Evolutionary conservation across 2,797 vertebrate species (phyloP).

Genomic region (Malacoctenus gilli): DNA sequence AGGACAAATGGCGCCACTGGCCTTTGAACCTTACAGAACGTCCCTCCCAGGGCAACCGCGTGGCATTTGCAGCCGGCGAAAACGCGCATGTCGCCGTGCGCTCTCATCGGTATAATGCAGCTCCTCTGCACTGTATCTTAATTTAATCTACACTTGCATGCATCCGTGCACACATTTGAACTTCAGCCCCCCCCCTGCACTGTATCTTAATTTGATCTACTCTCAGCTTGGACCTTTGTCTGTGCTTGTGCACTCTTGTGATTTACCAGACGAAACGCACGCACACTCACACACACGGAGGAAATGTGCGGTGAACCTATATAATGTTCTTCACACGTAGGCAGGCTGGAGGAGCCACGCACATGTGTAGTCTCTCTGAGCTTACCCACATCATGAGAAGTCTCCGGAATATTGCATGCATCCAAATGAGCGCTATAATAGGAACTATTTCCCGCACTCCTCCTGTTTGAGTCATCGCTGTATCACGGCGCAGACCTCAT

Average conservation of each 20-base stretch:
- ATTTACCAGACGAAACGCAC: constrained; percentile 30
- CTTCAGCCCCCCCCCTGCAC: constrained; percentile 48
- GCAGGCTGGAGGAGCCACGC: background rate
- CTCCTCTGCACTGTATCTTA: constrained; percentile 72
- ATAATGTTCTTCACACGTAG: constrained; percentile 34
- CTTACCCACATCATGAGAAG: constrained; percentile 20
- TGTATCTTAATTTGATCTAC: constrained; percentile 76
- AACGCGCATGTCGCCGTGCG: constrained; percentile 14
- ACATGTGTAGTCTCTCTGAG: background rate
- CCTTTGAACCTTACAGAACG: constrained; percentile 65
- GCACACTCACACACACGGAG: constrained; percentile 9
- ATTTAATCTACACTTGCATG: constrained; percentile 81
- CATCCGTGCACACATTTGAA: constrained; percentile 60
- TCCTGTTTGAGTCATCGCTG: constrained; percentile 48
- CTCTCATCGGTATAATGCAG: constrained; percentile 63
- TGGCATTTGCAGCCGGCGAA: constrained; percentile 65
- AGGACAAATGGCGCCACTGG: constrained; percentile 66
- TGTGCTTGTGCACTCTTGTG: constrained; percentile 32
- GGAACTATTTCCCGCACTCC: constrained; percentile 40
- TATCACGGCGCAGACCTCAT: constrained; percentile 39
- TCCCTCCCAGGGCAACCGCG: constrained; percentile 45
- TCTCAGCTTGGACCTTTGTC: constrained; percentile 57
- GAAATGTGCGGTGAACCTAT: constrained; percentile 28
- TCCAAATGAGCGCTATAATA: constrained; percentile 49
- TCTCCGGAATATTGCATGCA: constrained; percentile 39